Base-by-base conservation (phyloP, 2,113 vertebrate genomes). In the Columba janthina region DNA sequence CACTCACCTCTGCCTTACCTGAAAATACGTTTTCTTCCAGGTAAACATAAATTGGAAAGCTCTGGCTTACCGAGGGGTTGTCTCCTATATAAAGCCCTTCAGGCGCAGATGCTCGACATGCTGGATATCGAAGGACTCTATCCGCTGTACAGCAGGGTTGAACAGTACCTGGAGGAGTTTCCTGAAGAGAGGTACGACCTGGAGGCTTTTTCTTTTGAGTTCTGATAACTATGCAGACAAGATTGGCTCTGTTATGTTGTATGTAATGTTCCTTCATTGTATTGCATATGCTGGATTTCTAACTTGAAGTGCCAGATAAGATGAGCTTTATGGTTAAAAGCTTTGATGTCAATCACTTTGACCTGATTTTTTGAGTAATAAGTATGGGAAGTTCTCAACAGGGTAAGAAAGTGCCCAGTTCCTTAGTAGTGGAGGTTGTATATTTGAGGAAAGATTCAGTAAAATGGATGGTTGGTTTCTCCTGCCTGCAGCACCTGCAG, bases 61-160 rank as follows among this genome's bases (percentile, higher is more conserved):
- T 98, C 98, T 57, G 98, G 98, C 94, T 97, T 99, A 92, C 99
- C 99, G 61, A 98, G 97, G 96, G 98, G 98, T 97, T 99, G 98
- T 70, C 98, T 99, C 75, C 97, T 99, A 88, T 98, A 98, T 95
- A 98, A 98, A 98, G 99, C 99, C 70, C 99, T 99, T 74, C 99
- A 99, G 96, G 98, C 98, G 88, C 99, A 99, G 98, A 99, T 99
- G 99, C 97, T 99, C 92, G 99, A 99, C 97, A 98, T 97, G 92
- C 96, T 99, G 97, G 99, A 99, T 97, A 99, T 99, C 16, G 99
- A 99, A 95, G 99, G 99, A 54, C 97, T 99, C 88, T 98, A 98
- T 87, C 99, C 99, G 46, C 97, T 99, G 93, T 99, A 99, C 96
- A 98, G 97, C 44, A 97, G 98, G 78, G 98, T 99, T 53, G 99